These are phyloP conservation scores for Pomatorhinus ruficollis DNA, from an alignment of 2,113 vertebrate genomes.

Conservation along the genomic window DNA sequence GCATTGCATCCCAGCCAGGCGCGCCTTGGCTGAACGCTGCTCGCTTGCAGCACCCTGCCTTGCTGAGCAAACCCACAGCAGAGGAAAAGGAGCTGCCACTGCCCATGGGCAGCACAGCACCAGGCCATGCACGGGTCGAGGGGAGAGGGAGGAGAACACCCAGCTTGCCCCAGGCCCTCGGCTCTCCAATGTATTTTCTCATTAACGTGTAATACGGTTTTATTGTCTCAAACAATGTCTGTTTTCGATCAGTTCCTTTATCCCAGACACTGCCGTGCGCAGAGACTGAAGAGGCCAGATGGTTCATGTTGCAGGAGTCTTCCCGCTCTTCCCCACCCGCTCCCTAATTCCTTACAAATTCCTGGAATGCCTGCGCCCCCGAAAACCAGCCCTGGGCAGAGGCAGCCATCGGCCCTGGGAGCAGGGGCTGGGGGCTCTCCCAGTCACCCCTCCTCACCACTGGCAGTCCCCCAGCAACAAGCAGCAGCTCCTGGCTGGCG, in stretches of 20 bases:
- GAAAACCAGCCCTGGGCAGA: slow-evolving; percentile 63
- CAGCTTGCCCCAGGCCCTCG: slow-evolving; percentile 49
- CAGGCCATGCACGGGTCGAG: neutral
- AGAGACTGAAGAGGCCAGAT: slow-evolving; percentile 70
- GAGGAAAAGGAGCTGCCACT: neutral
- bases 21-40: rapidly evolving
- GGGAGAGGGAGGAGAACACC: slow-evolving; percentile 30
- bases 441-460: neutral
- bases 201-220: slow-evolving; percentile 72
- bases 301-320: slow-evolving; percentile 76
- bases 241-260: slow-evolving; percentile 75
- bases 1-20: neutral
- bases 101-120: neutral
- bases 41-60: rapidly evolving
- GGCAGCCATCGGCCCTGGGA: neutral
- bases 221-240: slow-evolving; percentile 75
- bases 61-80: rapidly evolving
- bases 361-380: slow-evolving; percentile 75
- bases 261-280: slow-evolving; percentile 46
- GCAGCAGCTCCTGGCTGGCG: rapidly evolving
- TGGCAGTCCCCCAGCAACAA: neutral
- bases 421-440: neutral
- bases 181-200: slow-evolving; percentile 71
- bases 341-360: slow-evolving; percentile 75
- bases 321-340: slow-evolving; percentile 34